Evolutionary conservation across 1,140 invertebrate genomes (phyloP).

Genomic region (Tenebrio molitor): DNA sequence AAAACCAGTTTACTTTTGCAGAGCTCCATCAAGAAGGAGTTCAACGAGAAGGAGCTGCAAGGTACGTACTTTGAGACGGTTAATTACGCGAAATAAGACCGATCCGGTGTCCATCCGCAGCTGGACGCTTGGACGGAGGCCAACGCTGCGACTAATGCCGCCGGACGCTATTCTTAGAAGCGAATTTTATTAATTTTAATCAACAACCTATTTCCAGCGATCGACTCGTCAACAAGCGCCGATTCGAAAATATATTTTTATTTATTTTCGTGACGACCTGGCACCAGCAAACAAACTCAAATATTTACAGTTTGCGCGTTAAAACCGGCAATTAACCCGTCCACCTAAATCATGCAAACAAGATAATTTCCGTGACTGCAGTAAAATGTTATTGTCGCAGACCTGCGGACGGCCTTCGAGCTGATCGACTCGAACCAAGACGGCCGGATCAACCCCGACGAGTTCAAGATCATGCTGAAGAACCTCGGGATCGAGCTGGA

Average conservation of each 20-base stretch:
- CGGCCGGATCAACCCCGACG: conserved; percentile 78
- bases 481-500: conserved; percentile 80
- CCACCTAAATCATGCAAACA: background rate
- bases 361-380: background rate
- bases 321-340: background rate
- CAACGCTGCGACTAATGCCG: conserved; percentile 22
- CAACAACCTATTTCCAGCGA: conserved; percentile 12
- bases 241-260: background rate
- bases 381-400: no score
- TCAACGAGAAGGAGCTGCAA: conserved; percentile 62
- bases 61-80: conserved; percentile 52
- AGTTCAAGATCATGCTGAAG: conserved; percentile 81
- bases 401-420: conserved; percentile 80
- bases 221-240: background rate
- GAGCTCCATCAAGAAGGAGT: conserved; percentile 62
- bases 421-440: conserved; percentile 81
- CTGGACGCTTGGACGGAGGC: background rate
- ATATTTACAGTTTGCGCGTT: no score
- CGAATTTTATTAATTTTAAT: conserved; percentile 40
- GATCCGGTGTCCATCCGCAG: conserved; percentile 35
- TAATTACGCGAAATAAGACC: conserved; percentile 18
- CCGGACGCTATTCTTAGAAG: conserved; percentile 19
- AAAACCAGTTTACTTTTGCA: conserved; percentile 45
- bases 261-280: no score
- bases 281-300: background rate